Conservation (phyloP, 2,113 vertebrate genomes). For the Stictonetta naevosa region DNA sequence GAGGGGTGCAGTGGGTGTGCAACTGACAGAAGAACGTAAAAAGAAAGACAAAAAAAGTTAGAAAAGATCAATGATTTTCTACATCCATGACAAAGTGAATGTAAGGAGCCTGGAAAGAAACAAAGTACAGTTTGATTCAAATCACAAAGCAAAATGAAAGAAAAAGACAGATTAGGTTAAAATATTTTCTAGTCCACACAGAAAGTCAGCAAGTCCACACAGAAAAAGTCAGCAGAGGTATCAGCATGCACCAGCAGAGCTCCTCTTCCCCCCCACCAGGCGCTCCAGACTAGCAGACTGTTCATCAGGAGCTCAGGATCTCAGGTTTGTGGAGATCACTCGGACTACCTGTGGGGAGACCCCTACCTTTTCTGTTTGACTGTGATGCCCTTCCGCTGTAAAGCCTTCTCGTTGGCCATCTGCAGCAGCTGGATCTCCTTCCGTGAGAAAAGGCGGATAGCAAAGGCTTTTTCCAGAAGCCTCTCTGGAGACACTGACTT, state of each 20-base stretch:
- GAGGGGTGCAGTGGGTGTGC: conserved; percentile 64
- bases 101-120: conserved; percentile 57
- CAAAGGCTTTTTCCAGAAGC: conserved; percentile 93
- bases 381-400: conserved; percentile 95
- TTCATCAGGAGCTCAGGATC: neutral
- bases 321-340: rapidly evolving
- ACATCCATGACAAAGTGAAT: neutral
- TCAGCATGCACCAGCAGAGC: neutral
- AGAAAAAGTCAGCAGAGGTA: neutral
- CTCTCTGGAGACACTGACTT: conserved; percentile 86
- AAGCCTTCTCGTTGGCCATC: conserved; percentile 93
- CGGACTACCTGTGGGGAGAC: neutral
- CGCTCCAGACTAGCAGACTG: neutral
- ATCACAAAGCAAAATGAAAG: neutral
- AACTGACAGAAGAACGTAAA: conserved; percentile 53
- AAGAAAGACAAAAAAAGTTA: conserved; percentile 66
- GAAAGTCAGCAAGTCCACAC: neutral
- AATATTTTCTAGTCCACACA: neutral
- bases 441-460: conserved; percentile 92
- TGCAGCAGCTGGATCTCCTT: conserved; percentile 96
- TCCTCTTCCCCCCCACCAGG: neutral
- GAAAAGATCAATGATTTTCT: conserved; percentile 65
- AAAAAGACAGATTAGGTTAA: neutral
- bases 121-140: conserved; percentile 38
- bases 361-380: conserved; percentile 94